A percentile compares a stretch with the other conserved stretches of the same genome.
These are phyloP conservation scores for Lamprologus callipterus DNA, from an alignment of 2,113 vertebrate species.

Conservation along the genomic window DNA sequence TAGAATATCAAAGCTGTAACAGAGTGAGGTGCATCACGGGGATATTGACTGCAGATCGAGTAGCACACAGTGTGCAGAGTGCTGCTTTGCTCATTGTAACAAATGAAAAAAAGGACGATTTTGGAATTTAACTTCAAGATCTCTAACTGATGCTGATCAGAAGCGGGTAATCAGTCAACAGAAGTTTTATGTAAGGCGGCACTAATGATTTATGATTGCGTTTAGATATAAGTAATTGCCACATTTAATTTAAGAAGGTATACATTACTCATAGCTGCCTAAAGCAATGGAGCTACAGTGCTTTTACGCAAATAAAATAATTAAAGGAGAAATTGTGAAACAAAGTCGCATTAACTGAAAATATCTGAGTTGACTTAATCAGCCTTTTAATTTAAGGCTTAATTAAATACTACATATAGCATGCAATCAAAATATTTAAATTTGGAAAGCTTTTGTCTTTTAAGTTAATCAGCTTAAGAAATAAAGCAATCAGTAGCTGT, in stretches of 20 bases:
- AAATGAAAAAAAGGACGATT: neutral
- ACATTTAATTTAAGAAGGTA: neutral
- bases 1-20: neutral
- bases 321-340: neutral
- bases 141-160: neutral
- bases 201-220: neutral
- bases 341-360: neutral
- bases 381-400: neutral
- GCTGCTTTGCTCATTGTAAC: neutral
- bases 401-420: neutral
- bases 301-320: neutral
- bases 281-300: neutral
- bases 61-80: neutral
- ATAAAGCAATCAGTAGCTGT: fast-evolving
- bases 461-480: neutral
- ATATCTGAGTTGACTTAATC: neutral
- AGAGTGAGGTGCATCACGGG: fast-evolving
- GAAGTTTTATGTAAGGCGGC: neutral
- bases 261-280: neutral
- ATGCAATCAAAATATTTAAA: neutral
- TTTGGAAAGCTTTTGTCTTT: neutral
- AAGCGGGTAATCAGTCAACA: neutral
- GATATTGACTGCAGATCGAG: neutral
- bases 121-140: neutral
- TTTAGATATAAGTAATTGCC: neutral